Conservation (phyloP, 2,797 vertebrate genomes). For the Poecilia gillii region DNA sequence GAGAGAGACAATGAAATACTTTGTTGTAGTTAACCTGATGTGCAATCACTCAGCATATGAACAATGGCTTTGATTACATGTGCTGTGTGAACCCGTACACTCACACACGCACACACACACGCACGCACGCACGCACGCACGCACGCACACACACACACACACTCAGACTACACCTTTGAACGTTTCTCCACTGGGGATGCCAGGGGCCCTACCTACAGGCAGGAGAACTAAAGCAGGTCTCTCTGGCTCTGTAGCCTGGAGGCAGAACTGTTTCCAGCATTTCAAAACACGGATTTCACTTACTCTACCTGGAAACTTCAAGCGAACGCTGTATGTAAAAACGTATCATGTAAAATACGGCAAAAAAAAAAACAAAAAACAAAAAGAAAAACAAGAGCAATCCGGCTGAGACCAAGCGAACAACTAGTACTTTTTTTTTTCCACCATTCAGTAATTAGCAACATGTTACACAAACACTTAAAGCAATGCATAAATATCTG, state of each 20-base stretch:
- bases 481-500: slow-evolving; percentile 13
- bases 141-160: neutral
- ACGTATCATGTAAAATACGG: neutral
- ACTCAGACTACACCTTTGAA: slow-evolving; percentile 38
- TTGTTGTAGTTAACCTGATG: slow-evolving; percentile 17
- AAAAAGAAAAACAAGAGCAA: neutral
- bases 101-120: neutral
- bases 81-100: slow-evolving; percentile 13
- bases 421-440: slow-evolving; percentile 3
- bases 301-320: slow-evolving; percentile 28
- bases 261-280: slow-evolving; percentile 53
- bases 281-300: slow-evolving; percentile 34
- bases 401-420: neutral
- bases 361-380: neutral
- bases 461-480: slow-evolving; percentile 21
- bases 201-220: slow-evolving; percentile 60
- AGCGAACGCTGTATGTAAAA: neutral
- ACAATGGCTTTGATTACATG: slow-evolving; percentile 34
- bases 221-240: slow-evolving; percentile 36
- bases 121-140: neutral
- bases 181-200: slow-evolving; percentile 35
- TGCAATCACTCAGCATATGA: slow-evolving; percentile 17
- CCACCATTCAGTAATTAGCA: slow-evolving; percentile 6
- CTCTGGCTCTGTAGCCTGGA: slow-evolving; percentile 47
- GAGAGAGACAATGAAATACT: neutral